These are phyloP conservation scores for Nemotelus nigrinus DNA, from an alignment of 2,888 invertebrate species.

Conservation along the genomic window DNA sequence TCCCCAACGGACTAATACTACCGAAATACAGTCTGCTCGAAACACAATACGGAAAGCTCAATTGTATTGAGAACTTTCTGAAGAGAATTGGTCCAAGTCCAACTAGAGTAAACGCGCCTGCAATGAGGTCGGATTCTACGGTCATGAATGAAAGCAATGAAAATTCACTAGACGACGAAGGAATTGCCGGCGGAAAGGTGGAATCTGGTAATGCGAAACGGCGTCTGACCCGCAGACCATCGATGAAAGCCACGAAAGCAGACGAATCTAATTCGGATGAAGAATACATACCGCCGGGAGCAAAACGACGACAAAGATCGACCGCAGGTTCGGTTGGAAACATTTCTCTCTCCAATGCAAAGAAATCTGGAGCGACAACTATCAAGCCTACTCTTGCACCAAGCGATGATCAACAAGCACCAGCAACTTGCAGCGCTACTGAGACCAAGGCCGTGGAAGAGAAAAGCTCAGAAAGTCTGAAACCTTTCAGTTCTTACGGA, in stretches of 20 bases:
- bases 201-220: not conserved
- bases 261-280: not conserved
- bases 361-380: not conserved
- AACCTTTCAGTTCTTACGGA: constrained; percentile 51
- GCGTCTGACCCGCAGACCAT: not conserved
- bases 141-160: not conserved
- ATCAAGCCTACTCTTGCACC: constrained; percentile 16
- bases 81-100: not conserved
- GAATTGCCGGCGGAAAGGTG: not conserved
- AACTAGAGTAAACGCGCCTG: not conserved
- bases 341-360: not conserved
- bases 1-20: constrained; percentile 59
- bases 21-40: constrained; percentile 56
- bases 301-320: not conserved
- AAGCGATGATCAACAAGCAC: not conserved
- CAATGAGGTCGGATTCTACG: not conserved
- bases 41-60: constrained; percentile 53
- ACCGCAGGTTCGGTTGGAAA: too few species aligned
- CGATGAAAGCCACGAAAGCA: not conserved
- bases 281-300: not conserved
- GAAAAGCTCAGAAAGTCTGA: not conserved
- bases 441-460: not conserved
- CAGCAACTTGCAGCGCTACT: constrained; percentile 9
- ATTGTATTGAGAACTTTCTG: constrained; percentile 52
- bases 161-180: not conserved